These are phyloP conservation scores for Erpobdella octoculata DNA, from an alignment of 2,888 invertebrate species.

Conservation along the genomic window DNA sequence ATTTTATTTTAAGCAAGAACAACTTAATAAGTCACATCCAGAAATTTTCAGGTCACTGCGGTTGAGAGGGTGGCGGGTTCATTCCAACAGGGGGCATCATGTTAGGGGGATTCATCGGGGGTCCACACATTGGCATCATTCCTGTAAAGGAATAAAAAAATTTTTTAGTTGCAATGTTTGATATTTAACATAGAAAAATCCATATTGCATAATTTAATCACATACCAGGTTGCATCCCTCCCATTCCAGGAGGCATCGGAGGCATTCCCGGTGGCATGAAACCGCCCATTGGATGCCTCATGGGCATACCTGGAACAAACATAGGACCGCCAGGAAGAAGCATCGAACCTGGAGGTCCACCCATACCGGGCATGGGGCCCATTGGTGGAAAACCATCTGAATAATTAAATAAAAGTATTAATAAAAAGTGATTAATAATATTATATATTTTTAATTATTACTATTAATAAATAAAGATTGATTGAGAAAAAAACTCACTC, in stretches of 20 bases:
- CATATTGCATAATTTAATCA: no score
- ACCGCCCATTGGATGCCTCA: slow-evolving; percentile 35
- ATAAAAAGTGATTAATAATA: no score
- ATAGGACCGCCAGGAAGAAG: slow-evolving; percentile 24
- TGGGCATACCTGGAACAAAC: slow-evolving; percentile 26
- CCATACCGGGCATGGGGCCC: slow-evolving; percentile 24
- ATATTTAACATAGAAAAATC: not conserved
- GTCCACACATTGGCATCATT: slow-evolving; percentile 32
- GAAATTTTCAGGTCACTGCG: no score
- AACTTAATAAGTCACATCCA: no score
- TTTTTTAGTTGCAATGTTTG: not conserved
- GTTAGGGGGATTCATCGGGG: slow-evolving; percentile 13
- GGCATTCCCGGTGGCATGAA: not conserved
- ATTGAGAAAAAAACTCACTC: no score
- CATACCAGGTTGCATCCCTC: slow-evolving; percentile 21
- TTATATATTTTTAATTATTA: no score
- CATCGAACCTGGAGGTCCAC: not conserved
- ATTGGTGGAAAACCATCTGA: slow-evolving; percentile 29
- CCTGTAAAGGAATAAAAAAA: slow-evolving; percentile 2
- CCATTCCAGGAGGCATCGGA: slow-evolving; percentile 29
- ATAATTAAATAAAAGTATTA: not conserved
- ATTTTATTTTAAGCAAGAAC: no score
- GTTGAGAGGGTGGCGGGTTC: not conserved
- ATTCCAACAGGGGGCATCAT: slow-evolving; percentile 2
- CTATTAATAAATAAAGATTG: no score